phyloP scores from a whole-genome alignment of 2,797 vertebrate species.

The Schizopygopsis pylzovi region DNA sequence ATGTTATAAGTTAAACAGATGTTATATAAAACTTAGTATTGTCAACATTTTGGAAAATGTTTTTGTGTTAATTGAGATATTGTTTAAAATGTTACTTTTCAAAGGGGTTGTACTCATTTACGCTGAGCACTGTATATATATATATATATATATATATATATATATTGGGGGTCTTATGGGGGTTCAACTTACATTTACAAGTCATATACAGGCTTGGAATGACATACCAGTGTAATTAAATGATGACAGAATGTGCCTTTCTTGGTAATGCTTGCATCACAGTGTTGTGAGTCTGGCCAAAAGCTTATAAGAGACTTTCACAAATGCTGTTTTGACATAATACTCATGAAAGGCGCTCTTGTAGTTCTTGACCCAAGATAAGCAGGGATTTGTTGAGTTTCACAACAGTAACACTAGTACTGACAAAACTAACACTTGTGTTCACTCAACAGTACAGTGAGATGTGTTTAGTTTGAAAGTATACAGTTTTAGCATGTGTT shows the following conservation, averaged over 20 bases:
- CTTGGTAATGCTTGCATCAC: neutral
- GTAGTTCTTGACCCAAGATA: conserved; percentile 8
- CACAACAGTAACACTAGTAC: neutral
- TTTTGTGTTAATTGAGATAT: too few relatives aligned
- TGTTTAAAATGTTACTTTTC: too few relatives aligned
- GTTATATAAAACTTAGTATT: too few relatives aligned
- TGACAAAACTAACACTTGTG: neutral
- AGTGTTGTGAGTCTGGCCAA: neutral
- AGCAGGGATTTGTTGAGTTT: conserved; percentile 8
- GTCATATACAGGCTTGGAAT: neutral
- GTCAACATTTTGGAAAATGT: too few relatives aligned
- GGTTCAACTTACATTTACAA: neutral
- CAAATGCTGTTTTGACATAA: conserved; percentile 39
- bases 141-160: too few relatives aligned
- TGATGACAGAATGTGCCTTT: neutral
- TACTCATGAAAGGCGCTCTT: conserved; percentile 25
- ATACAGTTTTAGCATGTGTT: neutral
- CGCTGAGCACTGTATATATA: too few relatives aligned
- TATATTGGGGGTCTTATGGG: too few relatives aligned
- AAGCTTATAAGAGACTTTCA: conserved; percentile 30
- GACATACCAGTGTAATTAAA: neutral
- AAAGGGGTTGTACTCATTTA: too few relatives aligned
- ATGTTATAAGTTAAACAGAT: too few relatives aligned
- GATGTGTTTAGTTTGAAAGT: conserved; percentile 11
- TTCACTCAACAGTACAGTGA: neutral